These are phyloP conservation scores for Zele albiditarsus DNA, from an alignment of 2,888 invertebrate species.

Conservation along the genomic window DNA sequence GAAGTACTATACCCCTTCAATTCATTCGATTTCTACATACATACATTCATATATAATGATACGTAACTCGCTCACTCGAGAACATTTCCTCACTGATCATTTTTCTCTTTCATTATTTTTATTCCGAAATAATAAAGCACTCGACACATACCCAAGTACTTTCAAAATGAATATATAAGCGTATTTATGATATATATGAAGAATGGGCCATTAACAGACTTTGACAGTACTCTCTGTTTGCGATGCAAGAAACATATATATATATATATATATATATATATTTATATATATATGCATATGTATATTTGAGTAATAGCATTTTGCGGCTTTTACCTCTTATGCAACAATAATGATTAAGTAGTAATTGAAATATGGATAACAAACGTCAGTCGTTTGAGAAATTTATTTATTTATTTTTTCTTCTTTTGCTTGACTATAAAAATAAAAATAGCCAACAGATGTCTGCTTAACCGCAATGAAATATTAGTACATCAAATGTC, in stretches of 20 bases:
- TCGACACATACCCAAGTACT: too few species aligned
- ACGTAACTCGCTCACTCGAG: too few species aligned
- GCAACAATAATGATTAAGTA: background rate
- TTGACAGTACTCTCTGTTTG: background rate
- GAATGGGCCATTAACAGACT: background rate
- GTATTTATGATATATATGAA: background rate
- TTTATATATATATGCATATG: too few species aligned
- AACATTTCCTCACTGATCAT: too few species aligned
- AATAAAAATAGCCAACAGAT: background rate
- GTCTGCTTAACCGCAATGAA: background rate
- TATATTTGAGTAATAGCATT: background rate
- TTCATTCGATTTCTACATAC: too few species aligned
- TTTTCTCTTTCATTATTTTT: too few species aligned
- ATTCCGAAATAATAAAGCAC: too few species aligned
- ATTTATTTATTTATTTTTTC: background rate
- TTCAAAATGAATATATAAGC: too few species aligned
- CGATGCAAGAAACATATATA: background rate
- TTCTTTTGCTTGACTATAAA: background rate
- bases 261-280: too few species aligned
- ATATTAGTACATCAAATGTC: background rate
- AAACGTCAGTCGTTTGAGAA: background rate
- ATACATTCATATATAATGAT: too few species aligned
- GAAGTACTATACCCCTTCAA: too few species aligned
- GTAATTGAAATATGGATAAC: slow-evolving; percentile 3
- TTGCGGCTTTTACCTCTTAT: background rate